phyloP scores from a whole-genome alignment of 2,888 invertebrate species.

The Oligia latruncula region DNA sequence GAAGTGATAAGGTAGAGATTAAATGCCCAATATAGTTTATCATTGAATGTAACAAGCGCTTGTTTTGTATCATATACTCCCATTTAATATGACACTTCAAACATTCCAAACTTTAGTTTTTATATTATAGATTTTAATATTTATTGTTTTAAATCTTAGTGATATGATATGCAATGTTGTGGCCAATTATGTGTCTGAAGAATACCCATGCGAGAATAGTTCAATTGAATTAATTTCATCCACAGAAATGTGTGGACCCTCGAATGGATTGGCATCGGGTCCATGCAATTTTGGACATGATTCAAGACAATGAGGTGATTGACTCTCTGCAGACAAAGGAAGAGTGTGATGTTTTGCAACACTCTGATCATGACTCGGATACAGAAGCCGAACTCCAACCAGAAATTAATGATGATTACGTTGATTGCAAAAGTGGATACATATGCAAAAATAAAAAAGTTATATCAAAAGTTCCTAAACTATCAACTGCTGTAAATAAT shows the following conservation, averaged over 20 bases:
- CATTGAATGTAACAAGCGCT: slow-evolving; percentile 56
- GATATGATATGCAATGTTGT: slow-evolving; percentile 35
- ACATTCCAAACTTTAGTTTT: slow-evolving; percentile 30
- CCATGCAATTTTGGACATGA: slow-evolving; percentile 86
- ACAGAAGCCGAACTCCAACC: slow-evolving; percentile 81
- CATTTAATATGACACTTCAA: slow-evolving; percentile 74
- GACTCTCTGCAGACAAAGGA: slow-evolving; percentile 84
- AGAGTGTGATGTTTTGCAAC: slow-evolving; percentile 81
- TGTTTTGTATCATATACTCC: slow-evolving; percentile 60
- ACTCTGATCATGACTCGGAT: slow-evolving; percentile 86
- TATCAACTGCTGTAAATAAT: slow-evolving; percentile 65
- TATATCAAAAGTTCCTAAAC: slow-evolving; percentile 76
- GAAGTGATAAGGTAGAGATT: slow-evolving; percentile 89
- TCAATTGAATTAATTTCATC: slow-evolving; percentile 87
- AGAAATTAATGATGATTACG: slow-evolving; percentile 75
- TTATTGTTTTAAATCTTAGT: slow-evolving; percentile 21
- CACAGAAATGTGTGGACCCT: slow-evolving; percentile 88
- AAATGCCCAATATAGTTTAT: slow-evolving; percentile 62
- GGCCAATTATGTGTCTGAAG: slow-evolving; percentile 45
- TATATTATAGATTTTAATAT: slow-evolving; percentile 16
- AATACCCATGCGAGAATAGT: slow-evolving; percentile 79
- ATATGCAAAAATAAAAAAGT: slow-evolving; percentile 78
- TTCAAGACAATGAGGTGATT: slow-evolving; percentile 85
- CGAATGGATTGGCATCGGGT: slow-evolving; percentile 89
- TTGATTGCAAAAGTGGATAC: slow-evolving; percentile 80